Evolutionary conservation across 2,888 invertebrate species (phyloP), one percentile per base, ranked within the genome.

Genomic region (Coleophora flavipennella): DNA sequence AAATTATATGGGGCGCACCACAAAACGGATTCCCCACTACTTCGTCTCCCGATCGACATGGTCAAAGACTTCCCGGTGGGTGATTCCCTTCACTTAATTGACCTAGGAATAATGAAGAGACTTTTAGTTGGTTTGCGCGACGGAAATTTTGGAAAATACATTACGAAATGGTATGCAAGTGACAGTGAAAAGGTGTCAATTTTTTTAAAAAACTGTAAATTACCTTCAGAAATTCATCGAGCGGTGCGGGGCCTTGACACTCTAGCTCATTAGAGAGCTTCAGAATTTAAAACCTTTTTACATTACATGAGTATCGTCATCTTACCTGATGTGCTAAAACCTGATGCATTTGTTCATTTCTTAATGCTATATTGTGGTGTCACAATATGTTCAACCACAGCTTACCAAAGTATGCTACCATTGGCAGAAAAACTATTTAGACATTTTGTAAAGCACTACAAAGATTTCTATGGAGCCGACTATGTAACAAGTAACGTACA

Each of bases 61-160:
- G 31, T 56, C 8, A 35, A 55, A 39, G 48, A 50, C 33, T 45
- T 59, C 38, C 50, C 51, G 0, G 51, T 59, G 7, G 32, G 39
- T 1, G 55, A 56, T 36, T 52, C 53, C 0, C 33, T 55, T 1
- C 52, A 58, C 35, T 35, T 56, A 11, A 46, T 58, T 8, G 54
- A 55, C 29, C 32, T 55, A 0, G 54, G 55, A 0, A 4, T 57
- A 1, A 53, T 55, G 52, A 57, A 55, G 14, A 28, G 51, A 8
- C 32, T 50, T 12, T 6, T 52, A 2, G 32, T 40, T 0, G 50
- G 51, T 2, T 54, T 50, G 50, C 25, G 49, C 3, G 49, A 52
- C 37, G 54, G 48, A 0, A 50, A 51, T 29, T 52, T 51, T 38
- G 43, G 41, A 8, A 44, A 33, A 8, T 35, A 42, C 13, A 2